phyloP scores from a whole-genome alignment of 2,797 vertebrate species.

The Coregonus suidteri region DNA sequence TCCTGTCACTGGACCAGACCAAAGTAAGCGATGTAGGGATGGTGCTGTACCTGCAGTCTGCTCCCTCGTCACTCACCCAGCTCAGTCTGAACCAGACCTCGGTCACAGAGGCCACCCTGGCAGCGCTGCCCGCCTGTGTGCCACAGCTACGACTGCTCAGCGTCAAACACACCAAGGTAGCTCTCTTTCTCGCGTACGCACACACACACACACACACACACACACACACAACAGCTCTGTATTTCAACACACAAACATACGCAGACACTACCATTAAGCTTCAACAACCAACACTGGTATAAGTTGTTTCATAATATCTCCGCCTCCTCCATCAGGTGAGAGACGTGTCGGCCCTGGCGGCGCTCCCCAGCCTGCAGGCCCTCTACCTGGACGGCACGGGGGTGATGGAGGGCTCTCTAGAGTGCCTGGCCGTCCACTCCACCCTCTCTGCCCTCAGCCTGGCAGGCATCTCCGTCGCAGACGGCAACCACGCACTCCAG shows the following conservation, averaged over 20 bases:
- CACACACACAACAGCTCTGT: background rate
- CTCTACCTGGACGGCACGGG: constrained; percentile 77
- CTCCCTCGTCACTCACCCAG: constrained; percentile 75
- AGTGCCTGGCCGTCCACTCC: constrained; percentile 67
- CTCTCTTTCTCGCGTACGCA: too few species aligned
- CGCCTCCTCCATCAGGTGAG: constrained; percentile 61
- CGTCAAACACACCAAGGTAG: constrained; percentile 75
- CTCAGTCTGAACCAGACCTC: constrained; percentile 83
- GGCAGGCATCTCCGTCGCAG: constrained; percentile 67
- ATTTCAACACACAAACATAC: background rate
- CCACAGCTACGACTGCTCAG: constrained; percentile 79
- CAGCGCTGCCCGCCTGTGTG: constrained; percentile 60
- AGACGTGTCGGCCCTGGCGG: constrained; percentile 74
- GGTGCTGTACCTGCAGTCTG: constrained; percentile 71
- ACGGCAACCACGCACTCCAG: constrained; percentile 73
- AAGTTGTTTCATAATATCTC: too few species aligned
- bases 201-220: background rate
- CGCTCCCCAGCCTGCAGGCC: constrained; percentile 74
- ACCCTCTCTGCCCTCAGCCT: constrained; percentile 76
- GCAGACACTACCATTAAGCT: background rate
- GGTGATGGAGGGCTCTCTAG: constrained; percentile 74
- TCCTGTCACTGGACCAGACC: constrained; percentile 83
- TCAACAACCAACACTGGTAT: too few species aligned
- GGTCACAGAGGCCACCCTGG: constrained; percentile 75
- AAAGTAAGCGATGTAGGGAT: constrained; percentile 82